These are phyloP conservation scores for Saccopteryx bilineata DNA, from an alignment of 2,113 vertebrate species.

Conservation along the genomic window DNA sequence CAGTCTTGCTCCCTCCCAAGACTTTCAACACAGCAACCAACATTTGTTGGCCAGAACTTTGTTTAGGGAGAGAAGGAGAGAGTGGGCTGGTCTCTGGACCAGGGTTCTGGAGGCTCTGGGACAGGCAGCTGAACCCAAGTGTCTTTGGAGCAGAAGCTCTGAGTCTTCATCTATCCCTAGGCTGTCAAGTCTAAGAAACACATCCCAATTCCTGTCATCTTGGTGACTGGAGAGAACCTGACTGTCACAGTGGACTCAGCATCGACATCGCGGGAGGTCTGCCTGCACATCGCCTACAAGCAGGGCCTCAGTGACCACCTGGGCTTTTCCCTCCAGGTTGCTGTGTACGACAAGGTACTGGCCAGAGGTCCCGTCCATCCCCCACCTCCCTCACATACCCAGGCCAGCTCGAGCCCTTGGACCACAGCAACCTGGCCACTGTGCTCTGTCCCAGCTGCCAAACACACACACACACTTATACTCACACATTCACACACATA, in stretches of 20 bases:
- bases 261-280: slow-evolving; percentile 94
- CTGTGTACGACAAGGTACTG: slow-evolving; percentile 95
- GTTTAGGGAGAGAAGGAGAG: too few species aligned
- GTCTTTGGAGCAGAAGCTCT: background rate
- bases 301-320: slow-evolving; percentile 92
- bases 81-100: accelerated
- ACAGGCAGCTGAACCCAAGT: background rate
- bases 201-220: slow-evolving; percentile 90
- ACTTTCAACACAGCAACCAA: background rate
- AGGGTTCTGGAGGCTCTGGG: background rate
- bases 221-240: slow-evolving; percentile 92
- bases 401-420: background rate
- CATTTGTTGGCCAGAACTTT: too few species aligned
- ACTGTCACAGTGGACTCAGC: slow-evolving; percentile 94
- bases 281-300: slow-evolving; percentile 91
- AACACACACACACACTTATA: too few species aligned
- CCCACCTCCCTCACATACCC: background rate
- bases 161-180: slow-evolving; percentile 84
- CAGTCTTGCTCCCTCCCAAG: accelerated
- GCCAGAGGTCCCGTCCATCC: background rate
- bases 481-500: background rate
- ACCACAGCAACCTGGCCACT: background rate
- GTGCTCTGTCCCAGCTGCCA: background rate
- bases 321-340: slow-evolving; percentile 96
- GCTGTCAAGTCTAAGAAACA: slow-evolving; percentile 95